Evolutionary conservation across 2,888 invertebrate genomes (phyloP), one percentile per base, ranked within the genome.

Genomic region (Ariolimax columbianus): DNA sequence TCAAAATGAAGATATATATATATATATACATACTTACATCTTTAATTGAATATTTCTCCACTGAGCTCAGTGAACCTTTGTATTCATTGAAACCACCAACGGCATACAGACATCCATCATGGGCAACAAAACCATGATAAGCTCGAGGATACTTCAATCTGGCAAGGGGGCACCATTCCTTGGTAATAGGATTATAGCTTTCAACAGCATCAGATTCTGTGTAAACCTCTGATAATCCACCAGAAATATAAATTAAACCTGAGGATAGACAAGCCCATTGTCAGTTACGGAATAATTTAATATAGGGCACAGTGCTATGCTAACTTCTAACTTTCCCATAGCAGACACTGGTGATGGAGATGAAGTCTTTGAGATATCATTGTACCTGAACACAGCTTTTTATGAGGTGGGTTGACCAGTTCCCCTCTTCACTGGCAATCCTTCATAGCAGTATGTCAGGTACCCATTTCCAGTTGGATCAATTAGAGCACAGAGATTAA

Each of bases 231-330:
- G 90, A 92, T 77, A 91, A 97, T 0, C 98, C 98, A 43, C 98
- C 98, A 81, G 98, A 97, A 90, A 98, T 96, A 94, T 98, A 98
- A 92, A 98, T 97, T 79, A 97, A 94, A 88, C 97, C 97, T 97
- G 92, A 4, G 93, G 92, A 85, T 19, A 59, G 30, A 73, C 23
- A n/a, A n/a, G n/a, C n/a, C n/a, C n/a, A n/a, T n/a, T n/a, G n/a
- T n/a, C n/a, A n/a, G n/a, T n/a, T n/a, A n/a, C n/a, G n/a, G n/a
- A n/a, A n/a, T n/a, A n/a, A 47, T 47, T 47, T 47, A 47, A 47
- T 47, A 9, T 47, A 47, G 6, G 6, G 6, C 47, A 47, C 14
- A 47, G 6, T 47, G 14, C 14, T 47, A 9, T 47, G 6, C 14
- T 47, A 9, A 47, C 47, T 47, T 47, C 47, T 47, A 9, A 6